These are phyloP conservation scores for Trichomalopsis sarcophagae DNA, from an alignment of 1,140 invertebrate species.

Conservation along the genomic window DNA sequence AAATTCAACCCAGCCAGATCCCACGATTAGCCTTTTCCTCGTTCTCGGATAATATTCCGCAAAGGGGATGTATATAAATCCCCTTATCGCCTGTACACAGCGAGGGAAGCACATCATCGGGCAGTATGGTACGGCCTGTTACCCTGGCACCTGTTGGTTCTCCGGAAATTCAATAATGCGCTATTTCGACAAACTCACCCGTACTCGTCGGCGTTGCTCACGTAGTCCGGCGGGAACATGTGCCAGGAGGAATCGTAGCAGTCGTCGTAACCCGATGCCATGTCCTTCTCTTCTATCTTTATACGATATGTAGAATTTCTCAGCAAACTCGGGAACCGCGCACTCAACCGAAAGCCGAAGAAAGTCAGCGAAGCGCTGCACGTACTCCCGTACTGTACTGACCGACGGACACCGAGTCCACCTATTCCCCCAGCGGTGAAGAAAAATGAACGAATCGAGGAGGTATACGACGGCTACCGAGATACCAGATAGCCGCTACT, in stretches of 20 bases:
- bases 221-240: constrained; percentile 82
- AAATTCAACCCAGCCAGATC: too few relatives aligned
- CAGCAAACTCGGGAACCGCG: background rate
- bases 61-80: too few relatives aligned
- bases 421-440: background rate
- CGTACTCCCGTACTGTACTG: background rate
- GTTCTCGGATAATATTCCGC: too few relatives aligned
- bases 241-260: constrained; percentile 82
- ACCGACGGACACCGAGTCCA: background rate
- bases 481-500: constrained; percentile 68
- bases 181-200: constrained; percentile 65
- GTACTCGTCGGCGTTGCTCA: constrained; percentile 78
- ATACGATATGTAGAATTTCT: background rate
- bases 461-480: background rate
- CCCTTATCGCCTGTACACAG: too few relatives aligned
- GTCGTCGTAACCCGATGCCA: constrained; percentile 74
- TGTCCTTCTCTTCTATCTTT: constrained; percentile 48
- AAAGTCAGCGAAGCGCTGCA: background rate
- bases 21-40: too few relatives aligned
- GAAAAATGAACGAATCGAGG: background rate
- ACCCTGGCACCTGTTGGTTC: too few relatives aligned
- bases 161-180: too few relatives aligned
- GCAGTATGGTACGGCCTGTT: too few relatives aligned
- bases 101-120: too few relatives aligned
- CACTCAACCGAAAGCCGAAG: background rate